Base-by-base conservation (phyloP, 2,797 vertebrate genomes). In the Pangasius krempfi region DNA sequence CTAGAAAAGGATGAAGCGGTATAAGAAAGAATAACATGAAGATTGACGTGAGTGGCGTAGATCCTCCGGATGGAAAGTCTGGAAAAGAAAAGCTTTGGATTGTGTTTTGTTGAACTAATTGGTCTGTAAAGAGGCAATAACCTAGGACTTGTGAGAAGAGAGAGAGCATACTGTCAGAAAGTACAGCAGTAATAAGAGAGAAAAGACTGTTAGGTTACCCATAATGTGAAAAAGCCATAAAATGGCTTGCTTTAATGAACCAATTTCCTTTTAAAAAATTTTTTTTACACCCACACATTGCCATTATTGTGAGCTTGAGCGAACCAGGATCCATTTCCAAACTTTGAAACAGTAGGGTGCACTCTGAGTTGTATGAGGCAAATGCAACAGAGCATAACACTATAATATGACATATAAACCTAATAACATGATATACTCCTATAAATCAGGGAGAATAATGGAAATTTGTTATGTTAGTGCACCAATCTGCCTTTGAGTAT, bases 381-480 rank as follows among this genome's bases (percentile, higher is more conserved):
- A 80, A 54, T 1, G 30, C 20, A 25, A 75, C 16, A 18, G 56
- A 25, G 72, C 40, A 54, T 62, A 60, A 75, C 27, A n/a, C 47
- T 76, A 18, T 22, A 82, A 86, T 37, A 16, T 30, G 16, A 40
- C 56, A 70, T 47, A 84, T 47, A 73, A 50, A 90, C 54, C 54
- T 16, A 87, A 64, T 47, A 47, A n/a, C 25, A 20, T 30, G 58
- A 87, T 79, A 52, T 30, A 22, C 30, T 73, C 20, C 25, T 52
- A 87, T 88, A 87, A 68, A 89, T 92, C 85, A 86, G 27, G 64
- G 47, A 52, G 64, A 76, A 68, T 73, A 88, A 89, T 88, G 79
- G 37, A 89, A 85, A 83, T 81, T 86, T 81, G 84, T 62, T n/a
- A 8, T 27, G 70, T 27, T 10, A 3, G 25, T 25, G n/a, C 8